phyloP scores from a whole-genome alignment of 2,113 vertebrate species.

The Accipiter virgatus region DNA sequence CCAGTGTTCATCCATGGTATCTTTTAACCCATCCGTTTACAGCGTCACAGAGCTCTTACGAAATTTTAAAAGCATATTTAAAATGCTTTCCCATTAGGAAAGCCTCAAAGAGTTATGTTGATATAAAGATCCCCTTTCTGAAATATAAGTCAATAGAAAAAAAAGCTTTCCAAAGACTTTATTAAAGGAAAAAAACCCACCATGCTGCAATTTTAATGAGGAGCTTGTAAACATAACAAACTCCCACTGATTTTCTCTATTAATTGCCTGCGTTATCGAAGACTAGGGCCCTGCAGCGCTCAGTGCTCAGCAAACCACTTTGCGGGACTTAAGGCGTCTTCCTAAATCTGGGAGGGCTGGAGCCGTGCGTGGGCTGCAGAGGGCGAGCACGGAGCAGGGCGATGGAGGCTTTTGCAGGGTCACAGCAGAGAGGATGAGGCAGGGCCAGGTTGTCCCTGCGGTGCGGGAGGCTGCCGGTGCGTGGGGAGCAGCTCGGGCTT shows the following conservation, averaged over 20 bases:
- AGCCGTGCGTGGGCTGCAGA: background rate
- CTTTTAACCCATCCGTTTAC: too few relatives aligned
- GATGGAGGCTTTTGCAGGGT: background rate
- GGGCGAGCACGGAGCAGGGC: background rate
- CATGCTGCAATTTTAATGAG: background rate
- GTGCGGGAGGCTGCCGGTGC: background rate
- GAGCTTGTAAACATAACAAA: slow-evolving; percentile 6
- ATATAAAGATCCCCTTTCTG: background rate
- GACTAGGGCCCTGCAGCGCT: background rate
- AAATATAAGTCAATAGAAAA: background rate
- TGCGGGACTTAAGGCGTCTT: background rate
- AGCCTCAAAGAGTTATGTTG: background rate
- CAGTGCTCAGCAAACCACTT: background rate
- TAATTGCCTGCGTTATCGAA: background rate
- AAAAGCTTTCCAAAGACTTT: background rate
- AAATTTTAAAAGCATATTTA: background rate
- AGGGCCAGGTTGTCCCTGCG: background rate
- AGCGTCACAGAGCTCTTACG: background rate
- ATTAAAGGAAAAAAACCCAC: background rate
- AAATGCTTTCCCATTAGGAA: background rate
- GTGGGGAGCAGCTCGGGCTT: background rate
- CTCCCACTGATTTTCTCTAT: background rate
- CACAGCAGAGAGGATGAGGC: background rate
- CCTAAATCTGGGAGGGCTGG: background rate
- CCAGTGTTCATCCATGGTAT: too few relatives aligned